phyloP scores from a whole-genome alignment of 2,797 vertebrate genomes.

The Lagorchestes hirsutus region DNA sequence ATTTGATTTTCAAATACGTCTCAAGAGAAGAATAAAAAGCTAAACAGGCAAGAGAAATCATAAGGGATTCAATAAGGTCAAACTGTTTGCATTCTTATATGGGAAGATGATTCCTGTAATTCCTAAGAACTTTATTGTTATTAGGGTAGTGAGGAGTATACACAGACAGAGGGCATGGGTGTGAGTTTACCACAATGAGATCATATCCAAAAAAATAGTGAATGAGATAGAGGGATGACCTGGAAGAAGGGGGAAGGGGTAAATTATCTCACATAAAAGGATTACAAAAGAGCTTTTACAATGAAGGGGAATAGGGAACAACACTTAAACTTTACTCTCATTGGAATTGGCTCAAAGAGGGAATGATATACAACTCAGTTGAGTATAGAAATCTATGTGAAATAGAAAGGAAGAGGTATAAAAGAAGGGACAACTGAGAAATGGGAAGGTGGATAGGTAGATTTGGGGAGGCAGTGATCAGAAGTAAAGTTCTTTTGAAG shows the following conservation, averaged over 20 bases:
- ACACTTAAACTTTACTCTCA: neutral
- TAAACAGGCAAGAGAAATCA: neutral
- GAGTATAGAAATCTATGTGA: neutral
- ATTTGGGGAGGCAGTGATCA: neutral
- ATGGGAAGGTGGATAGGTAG: neutral
- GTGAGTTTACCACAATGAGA: neutral
- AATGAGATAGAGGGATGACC: neutral
- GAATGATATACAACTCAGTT: neutral
- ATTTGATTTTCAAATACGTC: neutral
- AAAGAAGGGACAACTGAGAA: neutral
- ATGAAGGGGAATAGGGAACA: no score
- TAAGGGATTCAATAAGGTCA: neutral
- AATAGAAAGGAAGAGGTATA: neutral
- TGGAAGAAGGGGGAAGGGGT: neutral
- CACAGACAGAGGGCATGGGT: neutral
- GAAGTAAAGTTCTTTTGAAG: neutral
- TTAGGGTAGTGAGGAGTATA: neutral
- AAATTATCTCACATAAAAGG: neutral
- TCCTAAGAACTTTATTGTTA: neutral
- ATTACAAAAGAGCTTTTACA: neutral
- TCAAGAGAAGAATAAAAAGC: neutral
- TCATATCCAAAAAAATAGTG: neutral
- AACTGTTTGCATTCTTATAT: neutral
- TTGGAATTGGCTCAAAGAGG: neutral
- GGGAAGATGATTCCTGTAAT: neutral